Evolutionary conservation across 2,888 invertebrate genomes (phyloP).

Genomic region (Sarcophaga caerulescens): DNA sequence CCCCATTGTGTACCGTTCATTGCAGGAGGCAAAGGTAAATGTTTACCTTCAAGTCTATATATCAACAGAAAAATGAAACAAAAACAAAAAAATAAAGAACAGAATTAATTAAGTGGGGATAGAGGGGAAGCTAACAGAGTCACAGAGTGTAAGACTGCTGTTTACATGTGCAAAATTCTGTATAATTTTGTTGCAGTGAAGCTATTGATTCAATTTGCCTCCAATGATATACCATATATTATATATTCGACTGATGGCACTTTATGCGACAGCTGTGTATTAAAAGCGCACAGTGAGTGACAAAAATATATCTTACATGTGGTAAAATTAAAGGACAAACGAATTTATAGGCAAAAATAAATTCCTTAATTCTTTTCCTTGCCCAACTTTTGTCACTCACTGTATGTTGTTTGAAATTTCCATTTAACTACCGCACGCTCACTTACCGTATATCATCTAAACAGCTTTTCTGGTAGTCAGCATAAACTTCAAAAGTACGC

Average conservation of each 20-base stretch:
- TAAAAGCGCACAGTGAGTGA: background rate
- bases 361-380: no score
- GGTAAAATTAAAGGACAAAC: no score
- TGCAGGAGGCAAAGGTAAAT: slow-evolving; percentile 95
- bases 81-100: slow-evolving; percentile 16
- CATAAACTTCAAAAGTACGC: slow-evolving; percentile 95
- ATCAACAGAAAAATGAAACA: background rate
- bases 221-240: background rate
- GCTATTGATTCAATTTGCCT: background rate
- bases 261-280: background rate
- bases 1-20: slow-evolving; percentile 98
- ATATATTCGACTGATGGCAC: background rate
- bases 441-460: slow-evolving; percentile 83
- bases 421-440: slow-evolving; percentile 53
- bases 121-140: background rate
- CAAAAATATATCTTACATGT: background rate
- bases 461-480: slow-evolving; percentile 95
- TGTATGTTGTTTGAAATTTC: background rate
- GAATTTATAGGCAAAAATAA: no score
- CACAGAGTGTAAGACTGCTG: background rate
- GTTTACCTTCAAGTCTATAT: slow-evolving; percentile 93
- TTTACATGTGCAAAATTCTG: background rate
- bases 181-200: background rate
- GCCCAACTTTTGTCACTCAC: background rate
- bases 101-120: background rate